Evolutionary conservation across 2,797 vertebrate species (phyloP).

Genomic region (Darevskia nairensis): DNA sequence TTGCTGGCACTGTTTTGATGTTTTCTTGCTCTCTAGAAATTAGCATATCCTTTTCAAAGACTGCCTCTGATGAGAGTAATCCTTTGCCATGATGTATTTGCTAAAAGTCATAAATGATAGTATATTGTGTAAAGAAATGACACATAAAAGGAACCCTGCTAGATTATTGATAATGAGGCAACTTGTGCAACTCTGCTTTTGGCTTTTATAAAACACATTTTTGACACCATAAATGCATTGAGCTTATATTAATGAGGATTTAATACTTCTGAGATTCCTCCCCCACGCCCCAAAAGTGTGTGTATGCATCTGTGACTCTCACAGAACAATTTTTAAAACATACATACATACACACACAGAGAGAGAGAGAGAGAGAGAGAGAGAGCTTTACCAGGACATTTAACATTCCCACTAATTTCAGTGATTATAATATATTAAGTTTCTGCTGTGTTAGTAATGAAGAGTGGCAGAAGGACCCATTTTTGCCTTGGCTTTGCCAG

Average conservation of each 20-base stretch:
- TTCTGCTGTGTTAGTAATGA: conserved; percentile 68
- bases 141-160: conserved; percentile 91
- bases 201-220: conserved; percentile 80
- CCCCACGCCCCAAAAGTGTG: not conserved
- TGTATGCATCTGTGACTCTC: conserved; percentile 39
- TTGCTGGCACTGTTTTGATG: conserved; percentile 97
- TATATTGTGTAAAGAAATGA: conserved; percentile 88
- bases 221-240: conserved; percentile 80
- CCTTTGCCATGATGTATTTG: conserved; percentile 89
- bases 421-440: conserved; percentile 67
- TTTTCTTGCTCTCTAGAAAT: conserved; percentile 96
- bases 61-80: conserved; percentile 89
- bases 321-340: conserved; percentile 75
- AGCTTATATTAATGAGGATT: conserved; percentile 82
- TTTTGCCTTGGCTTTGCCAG: conserved; percentile 53
- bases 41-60: conserved; percentile 96
- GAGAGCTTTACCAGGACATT: conserved; percentile 57
- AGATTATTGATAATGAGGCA: conserved; percentile 90
- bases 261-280: conserved; percentile 76
- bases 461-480: conserved; percentile 49
- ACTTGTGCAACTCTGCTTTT: conserved; percentile 82
- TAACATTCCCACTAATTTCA: conserved; percentile 74
- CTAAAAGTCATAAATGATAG: conserved; percentile 93
- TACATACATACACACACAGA: not conserved
- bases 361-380: too few species aligned